Base-by-base conservation (phyloP, 2,888 invertebrate species). In the Pollenia amentaria region DNA sequence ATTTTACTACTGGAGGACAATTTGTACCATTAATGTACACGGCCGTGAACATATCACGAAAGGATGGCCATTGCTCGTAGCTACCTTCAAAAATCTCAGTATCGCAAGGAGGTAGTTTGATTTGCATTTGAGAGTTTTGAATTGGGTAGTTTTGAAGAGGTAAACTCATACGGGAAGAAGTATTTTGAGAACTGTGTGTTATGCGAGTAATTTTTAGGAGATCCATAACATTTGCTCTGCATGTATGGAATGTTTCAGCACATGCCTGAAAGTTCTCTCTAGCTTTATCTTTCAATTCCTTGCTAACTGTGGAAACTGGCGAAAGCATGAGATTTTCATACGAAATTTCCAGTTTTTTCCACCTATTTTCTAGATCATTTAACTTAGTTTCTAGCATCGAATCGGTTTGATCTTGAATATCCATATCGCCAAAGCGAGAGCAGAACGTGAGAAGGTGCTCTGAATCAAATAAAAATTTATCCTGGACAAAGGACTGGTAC, bases 41-140 rank as follows among this genome's bases (percentile, higher is more conserved):
- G 11, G 80, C 72, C 4, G 80, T 65, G 16, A 72, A 73, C 72
- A 80, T 80, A 55, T 80, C 72, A 8, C 80, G 42, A 14, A 80
- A 80, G 8, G 80, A 78, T 6, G 78, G 57, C 57, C 78, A 67
- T 29, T 78, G 12, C n/a, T 78, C 78, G 21, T 78, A 78, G 8
- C 78, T 53, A 12, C 78, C 78, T 40, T 69, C 8, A 57, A 78
- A 78, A 11, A 69, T 46, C 11, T 78, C 67, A 29, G 67, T 78
- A 10, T 67, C 78, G 18, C 69, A 78, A n/a, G 69, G 53, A 1
- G 78, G 69, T 10, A 78, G 29, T 2, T 29, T 29, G 29, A 29
- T 29, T 29, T 29, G 29, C 29, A 29, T 29, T 29, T 29, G 29
- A 29, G 29, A 29, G 29, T 29, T 29, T 2, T 29, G 29, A 29